Conservation (phyloP, 2,797 vertebrate species). For the Muraenolepis orangiensis region DNA sequence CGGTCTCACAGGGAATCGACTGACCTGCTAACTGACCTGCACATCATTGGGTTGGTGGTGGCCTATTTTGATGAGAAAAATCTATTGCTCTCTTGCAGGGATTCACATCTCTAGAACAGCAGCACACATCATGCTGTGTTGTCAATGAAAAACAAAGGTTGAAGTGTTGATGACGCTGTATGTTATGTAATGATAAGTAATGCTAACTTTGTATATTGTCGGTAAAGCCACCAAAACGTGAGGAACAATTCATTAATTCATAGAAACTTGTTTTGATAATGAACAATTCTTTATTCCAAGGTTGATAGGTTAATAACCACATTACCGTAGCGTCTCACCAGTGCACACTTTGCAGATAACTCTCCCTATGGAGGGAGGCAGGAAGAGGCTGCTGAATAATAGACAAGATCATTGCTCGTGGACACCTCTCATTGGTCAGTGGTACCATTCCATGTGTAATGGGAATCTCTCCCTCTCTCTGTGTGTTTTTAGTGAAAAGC, state of each 20-base stretch:
- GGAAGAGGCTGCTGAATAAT: background rate
- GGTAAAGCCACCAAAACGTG: background rate
- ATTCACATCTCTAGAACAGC: background rate
- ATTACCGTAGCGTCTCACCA: background rate
- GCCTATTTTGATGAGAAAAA: slow-evolving; percentile 1
- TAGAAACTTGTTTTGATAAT: background rate
- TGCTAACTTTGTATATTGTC: too few species aligned
- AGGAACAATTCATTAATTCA: background rate
- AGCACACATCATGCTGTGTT: background rate
- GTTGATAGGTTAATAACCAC: background rate
- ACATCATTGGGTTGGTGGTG: background rate
- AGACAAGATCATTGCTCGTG: background rate
- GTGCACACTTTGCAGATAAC: background rate
- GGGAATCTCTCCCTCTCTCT: background rate
- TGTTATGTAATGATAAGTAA: too few species aligned
- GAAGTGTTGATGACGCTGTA: background rate
- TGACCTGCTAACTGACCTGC: slow-evolving; percentile 15
- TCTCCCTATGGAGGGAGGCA: background rate
- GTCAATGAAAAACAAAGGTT: background rate
- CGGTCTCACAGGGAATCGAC: background rate
- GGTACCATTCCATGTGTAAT: background rate
- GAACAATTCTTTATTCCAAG: background rate
- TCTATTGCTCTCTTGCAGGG: background rate
- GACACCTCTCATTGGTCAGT: background rate
- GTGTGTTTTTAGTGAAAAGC: slow-evolving; percentile 82